Evolutionary conservation across 2,113 vertebrate species (phyloP).

Genomic region (Mungos mungo): DNA sequence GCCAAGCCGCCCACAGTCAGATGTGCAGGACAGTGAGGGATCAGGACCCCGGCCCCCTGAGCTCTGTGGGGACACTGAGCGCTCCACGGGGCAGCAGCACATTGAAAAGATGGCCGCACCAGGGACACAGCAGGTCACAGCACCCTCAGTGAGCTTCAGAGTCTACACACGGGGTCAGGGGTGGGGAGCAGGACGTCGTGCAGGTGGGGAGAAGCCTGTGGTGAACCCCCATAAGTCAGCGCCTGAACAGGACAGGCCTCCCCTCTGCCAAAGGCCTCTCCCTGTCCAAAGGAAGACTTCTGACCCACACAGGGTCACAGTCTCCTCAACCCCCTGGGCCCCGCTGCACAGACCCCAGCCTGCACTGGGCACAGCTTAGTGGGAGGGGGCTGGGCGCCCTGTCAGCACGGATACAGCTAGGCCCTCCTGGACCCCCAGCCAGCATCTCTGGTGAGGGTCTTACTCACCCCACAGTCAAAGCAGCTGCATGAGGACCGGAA

Average conservation of each 20-base stretch:
- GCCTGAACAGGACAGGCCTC: background rate
- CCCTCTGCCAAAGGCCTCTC: background rate
- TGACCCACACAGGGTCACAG: background rate
- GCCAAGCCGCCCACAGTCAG: too few species aligned
- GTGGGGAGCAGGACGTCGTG: fast-evolving
- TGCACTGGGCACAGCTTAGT: fast-evolving
- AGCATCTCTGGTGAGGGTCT: fast-evolving
- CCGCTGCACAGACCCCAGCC: background rate
- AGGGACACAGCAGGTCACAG: background rate
- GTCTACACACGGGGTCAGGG: background rate
- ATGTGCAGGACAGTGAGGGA: too few species aligned
- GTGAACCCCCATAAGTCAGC: too few species aligned
- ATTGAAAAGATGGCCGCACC: too few species aligned
- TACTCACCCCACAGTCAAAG: conserved; percentile 97
- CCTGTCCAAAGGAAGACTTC: background rate
- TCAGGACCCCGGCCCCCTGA: too few species aligned
- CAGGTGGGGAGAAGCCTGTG: fast-evolving
- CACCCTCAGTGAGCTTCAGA: background rate
- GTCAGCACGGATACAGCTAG: background rate
- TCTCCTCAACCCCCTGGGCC: too few species aligned
- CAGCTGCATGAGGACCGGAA: conserved; percentile 99
- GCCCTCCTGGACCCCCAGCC: background rate
- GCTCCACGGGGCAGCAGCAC: too few species aligned
- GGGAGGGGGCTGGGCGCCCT: fast-evolving
- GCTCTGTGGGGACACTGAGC: too few species aligned